A percentile compares a stretch with the other conserved stretches of the same genome.
These are phyloP conservation scores for Caenorhabditis brenneri DNA, from an alignment of 1,140 invertebrate species.

Conservation along the genomic window DNA sequence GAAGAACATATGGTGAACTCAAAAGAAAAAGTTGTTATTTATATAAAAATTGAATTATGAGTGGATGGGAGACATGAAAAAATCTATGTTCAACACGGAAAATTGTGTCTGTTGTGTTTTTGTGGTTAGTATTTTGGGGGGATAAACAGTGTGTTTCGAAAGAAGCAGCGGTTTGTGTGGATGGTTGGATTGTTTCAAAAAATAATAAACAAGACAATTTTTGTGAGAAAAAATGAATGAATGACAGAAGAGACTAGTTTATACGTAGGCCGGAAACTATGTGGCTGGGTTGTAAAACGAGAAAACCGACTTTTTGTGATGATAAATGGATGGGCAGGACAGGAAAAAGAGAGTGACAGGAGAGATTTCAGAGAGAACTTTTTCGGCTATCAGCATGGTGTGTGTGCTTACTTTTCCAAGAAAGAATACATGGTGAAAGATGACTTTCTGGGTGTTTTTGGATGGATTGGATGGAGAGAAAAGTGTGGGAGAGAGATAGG, in stretches of 20 bases:
- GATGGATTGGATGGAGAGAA: neutral
- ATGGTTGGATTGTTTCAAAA: neutral
- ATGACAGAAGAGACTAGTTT: conserved; percentile 26
- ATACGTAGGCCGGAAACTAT: conserved; percentile 4
- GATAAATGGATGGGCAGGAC: conserved; percentile 23
- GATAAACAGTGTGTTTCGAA: neutral
- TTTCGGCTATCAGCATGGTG: neutral
- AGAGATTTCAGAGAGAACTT: neutral
- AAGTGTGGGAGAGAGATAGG: too few species aligned
- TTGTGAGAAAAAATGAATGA: neutral
- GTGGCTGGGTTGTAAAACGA: neutral
- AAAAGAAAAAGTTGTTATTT: conserved; percentile 2
- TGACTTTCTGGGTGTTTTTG: neutral
- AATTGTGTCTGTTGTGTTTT: neutral
- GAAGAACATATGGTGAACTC: conserved; percentile 39
- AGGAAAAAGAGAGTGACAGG: neutral
- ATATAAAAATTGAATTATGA: conserved; percentile 20
- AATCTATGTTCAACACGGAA: neutral
- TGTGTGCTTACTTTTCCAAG: neutral
- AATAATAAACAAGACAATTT: neutral
- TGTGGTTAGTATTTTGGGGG: neutral
- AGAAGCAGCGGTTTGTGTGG: conserved; percentile 13
- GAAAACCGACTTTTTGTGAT: conserved; percentile 43
- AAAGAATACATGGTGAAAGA: neutral
- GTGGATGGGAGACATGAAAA: neutral